phyloP scores from a whole-genome alignment of 1,140 invertebrate species.

The Philopotamus ludificatus region DNA sequence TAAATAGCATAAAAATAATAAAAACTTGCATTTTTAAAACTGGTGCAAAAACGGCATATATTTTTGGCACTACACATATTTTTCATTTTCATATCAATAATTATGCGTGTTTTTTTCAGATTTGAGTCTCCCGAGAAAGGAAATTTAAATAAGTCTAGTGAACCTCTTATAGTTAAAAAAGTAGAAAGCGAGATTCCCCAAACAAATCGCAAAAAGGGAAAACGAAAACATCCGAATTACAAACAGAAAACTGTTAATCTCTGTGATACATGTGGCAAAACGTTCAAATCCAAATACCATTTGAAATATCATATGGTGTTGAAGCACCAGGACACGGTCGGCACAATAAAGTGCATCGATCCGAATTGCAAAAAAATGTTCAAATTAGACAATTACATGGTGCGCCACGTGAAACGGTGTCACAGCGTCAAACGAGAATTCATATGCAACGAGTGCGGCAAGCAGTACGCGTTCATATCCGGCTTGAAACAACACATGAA shows the following conservation, averaged over 20 bases:
- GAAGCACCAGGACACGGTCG: slow-evolving; percentile 30
- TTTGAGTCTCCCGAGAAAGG: slow-evolving; percentile 19
- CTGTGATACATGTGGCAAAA: slow-evolving; percentile 38
- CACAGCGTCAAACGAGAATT: slow-evolving; percentile 48
- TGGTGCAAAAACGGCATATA: too few relatives aligned
- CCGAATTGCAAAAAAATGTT: slow-evolving; percentile 46
- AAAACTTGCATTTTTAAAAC: too few relatives aligned
- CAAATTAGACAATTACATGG: slow-evolving; percentile 48
- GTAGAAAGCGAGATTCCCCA: slow-evolving; percentile 24
- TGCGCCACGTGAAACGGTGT: slow-evolving; percentile 49
- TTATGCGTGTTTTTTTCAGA: slow-evolving; percentile 22
- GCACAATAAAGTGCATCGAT: slow-evolving; percentile 44
- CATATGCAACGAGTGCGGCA: slow-evolving; percentile 49
- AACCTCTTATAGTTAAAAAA: slow-evolving; percentile 11
- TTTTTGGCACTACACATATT: too few relatives aligned
- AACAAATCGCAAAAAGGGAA: slow-evolving; percentile 15
- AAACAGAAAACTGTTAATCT: slow-evolving; percentile 33
- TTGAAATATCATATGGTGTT: slow-evolving; percentile 37
- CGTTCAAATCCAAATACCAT: slow-evolving; percentile 38
- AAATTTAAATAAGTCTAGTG: not conserved
- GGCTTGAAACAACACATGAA: slow-evolving; percentile 48
- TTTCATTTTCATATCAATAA: not conserved
- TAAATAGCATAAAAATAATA: too few relatives aligned
- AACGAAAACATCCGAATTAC: slow-evolving; percentile 22
- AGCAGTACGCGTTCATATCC: slow-evolving; percentile 49